Percentiles rank a stretch among this genome's conserved stretches.
Evolutionary conservation across 2,888 invertebrate genomes (phyloP).

Genomic region (Melanargia galathea): DNA sequence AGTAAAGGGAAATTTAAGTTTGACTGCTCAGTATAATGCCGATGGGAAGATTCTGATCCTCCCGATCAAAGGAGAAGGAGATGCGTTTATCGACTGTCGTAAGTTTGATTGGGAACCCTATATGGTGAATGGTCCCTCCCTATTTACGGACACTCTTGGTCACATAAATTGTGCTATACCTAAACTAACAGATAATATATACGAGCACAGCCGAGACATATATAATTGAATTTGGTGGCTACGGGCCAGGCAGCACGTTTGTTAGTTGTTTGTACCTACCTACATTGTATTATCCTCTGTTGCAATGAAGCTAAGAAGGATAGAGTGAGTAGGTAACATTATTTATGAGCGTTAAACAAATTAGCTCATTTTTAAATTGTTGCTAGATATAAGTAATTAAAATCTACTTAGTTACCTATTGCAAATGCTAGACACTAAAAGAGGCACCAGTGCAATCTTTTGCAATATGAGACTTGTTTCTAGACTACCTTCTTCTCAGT

Average conservation of each 20-base stretch:
- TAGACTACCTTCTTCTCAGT: no score
- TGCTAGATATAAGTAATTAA: no score
- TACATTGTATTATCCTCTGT: no score
- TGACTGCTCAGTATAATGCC: conserved; percentile 71
- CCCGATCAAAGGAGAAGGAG: conserved; percentile 77
- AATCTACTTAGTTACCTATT: no score
- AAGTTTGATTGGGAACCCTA: conserved; percentile 49
- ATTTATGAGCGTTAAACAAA: neutral
- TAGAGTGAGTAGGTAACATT: neutral
- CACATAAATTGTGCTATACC: neutral
- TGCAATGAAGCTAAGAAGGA: neutral
- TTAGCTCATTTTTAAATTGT: no score
- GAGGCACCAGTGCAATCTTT: no score
- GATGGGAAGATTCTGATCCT: conserved; percentile 77
- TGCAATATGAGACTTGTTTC: no score
- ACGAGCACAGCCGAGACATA: neutral
- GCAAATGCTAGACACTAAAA: no score
- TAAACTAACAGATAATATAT: neutral
- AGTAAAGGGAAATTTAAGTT: conserved; percentile 63
- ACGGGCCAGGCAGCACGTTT: neutral
- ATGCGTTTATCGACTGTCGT: conserved; percentile 68
- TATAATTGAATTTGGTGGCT: conserved; percentile 9
- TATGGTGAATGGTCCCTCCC: no score
- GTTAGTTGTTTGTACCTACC: neutral
- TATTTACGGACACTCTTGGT: neutral